Conservation (phyloP, 2,888 invertebrate genomes). For the Alsophila aescularia region DNA sequence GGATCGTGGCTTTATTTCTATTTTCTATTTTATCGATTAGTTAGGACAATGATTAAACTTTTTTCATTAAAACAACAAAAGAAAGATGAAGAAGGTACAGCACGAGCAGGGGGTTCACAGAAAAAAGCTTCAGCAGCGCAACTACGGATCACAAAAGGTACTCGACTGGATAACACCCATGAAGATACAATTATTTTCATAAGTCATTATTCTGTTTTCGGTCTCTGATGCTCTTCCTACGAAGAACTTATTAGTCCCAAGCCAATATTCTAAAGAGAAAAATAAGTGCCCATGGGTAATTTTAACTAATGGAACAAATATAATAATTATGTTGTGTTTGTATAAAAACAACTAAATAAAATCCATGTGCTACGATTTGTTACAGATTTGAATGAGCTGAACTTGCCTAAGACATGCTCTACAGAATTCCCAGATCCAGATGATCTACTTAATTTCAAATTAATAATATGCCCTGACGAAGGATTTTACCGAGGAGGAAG, state of each 20-base stretch:
- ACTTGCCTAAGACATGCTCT: conserved; percentile 97
- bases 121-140: conserved; percentile 99
- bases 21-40: conserved; percentile 75
- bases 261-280: no score
- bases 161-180: conserved; percentile 37
- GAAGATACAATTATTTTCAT: conserved; percentile 17
- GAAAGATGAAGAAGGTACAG: conserved; percentile 96
- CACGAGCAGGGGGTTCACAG: conserved; percentile 87
- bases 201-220: conserved; percentile 3
- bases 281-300: not conserved
- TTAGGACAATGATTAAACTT: conserved; percentile 95
- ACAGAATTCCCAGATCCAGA: conserved; percentile 98
- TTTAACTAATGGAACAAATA: no score
- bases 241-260: not conserved
- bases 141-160: conserved; percentile 98
- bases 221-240: not conserved
- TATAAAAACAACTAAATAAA: not conserved
- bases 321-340: not conserved
- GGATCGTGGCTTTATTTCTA: conserved; percentile 68
- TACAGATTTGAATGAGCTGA: conserved; percentile 98
- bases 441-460: conserved; percentile 97
- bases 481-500: conserved; percentile 97
- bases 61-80: conserved; percentile 99
- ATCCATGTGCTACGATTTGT: conserved; percentile 47
- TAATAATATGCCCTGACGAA: conserved; percentile 98